Evolutionary conservation across 2,797 vertebrate species (phyloP).

Genomic region (Coregonus sp.): DNA sequence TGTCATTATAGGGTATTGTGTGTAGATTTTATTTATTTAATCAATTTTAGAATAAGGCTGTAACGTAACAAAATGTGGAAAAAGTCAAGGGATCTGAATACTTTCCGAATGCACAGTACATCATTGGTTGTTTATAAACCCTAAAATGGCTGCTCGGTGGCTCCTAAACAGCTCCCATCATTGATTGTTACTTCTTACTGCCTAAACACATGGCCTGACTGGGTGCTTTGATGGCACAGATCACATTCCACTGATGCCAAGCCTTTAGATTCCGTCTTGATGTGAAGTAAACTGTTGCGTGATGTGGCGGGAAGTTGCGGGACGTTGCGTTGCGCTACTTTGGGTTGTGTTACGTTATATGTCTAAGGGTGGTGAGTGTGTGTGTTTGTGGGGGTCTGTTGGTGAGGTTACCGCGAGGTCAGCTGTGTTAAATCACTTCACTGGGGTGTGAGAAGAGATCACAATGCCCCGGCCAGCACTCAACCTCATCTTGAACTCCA

Average conservation of each 20-base stretch:
- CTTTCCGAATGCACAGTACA: no score
- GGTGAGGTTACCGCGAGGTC: conserved; percentile 34
- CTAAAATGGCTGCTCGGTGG: no score
- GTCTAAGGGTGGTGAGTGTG: neutral
- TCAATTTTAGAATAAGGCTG: no score
- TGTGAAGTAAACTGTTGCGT: no score
- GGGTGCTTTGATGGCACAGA: neutral
- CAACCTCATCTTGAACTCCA: conserved; percentile 37
- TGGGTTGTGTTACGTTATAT: neutral
- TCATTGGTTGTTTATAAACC: no score
- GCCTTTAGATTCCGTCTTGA: neutral
- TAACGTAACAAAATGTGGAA: no score
- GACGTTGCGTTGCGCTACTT: neutral
- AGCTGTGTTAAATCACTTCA: conserved; percentile 33
- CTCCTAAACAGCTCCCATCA: neutral
- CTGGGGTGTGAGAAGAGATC: conserved; percentile 16
- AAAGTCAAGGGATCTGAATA: no score
- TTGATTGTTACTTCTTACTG: neutral
- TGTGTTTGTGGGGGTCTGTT: conserved; percentile 6
- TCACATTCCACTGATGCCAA: conserved; percentile 2
- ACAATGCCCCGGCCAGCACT: conserved; percentile 26
- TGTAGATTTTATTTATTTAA: no score
- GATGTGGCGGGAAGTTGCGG: neutral
- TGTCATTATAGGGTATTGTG: no score
- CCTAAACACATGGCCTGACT: neutral